Evolutionary conservation across 2,797 vertebrate genomes (phyloP).

Genomic region (Poecile montanus): DNA sequence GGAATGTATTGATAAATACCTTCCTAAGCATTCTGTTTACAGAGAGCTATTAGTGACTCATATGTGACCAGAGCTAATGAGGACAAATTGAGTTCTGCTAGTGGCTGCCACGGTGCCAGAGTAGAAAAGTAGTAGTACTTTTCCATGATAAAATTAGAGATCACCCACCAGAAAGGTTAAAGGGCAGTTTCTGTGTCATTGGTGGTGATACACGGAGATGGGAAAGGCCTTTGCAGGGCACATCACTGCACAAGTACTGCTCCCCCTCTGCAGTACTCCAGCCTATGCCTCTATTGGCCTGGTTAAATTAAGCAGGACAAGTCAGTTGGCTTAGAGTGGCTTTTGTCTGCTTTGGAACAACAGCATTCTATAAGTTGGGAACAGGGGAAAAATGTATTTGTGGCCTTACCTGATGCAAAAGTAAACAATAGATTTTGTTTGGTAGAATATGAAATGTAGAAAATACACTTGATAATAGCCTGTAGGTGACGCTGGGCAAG

Average conservation of each 20-base stretch:
- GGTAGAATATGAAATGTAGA: background rate
- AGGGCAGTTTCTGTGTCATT: background rate
- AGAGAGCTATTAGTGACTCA: background rate
- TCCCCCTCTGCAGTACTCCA: background rate
- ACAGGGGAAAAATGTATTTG: background rate
- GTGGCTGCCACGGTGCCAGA: background rate
- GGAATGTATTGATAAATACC: background rate
- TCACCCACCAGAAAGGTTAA: background rate
- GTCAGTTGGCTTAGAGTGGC: background rate
- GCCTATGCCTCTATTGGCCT: background rate
- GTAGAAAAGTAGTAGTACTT: background rate
- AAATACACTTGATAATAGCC: background rate
- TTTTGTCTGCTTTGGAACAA: background rate
- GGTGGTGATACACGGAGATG: background rate
- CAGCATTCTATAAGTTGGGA: background rate
- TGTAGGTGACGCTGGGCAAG: background rate
- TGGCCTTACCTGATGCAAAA: background rate
- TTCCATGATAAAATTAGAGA: background rate
- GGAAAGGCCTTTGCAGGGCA: background rate
- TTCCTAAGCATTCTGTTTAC: background rate
- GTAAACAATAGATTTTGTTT: background rate
- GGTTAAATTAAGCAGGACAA: background rate
- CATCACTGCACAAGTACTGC: accelerated
- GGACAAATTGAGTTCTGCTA: background rate
- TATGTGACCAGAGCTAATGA: accelerated